Evolutionary conservation across 2,888 invertebrate genomes (phyloP).

Genomic region (Diachrysia chrysitis): DNA sequence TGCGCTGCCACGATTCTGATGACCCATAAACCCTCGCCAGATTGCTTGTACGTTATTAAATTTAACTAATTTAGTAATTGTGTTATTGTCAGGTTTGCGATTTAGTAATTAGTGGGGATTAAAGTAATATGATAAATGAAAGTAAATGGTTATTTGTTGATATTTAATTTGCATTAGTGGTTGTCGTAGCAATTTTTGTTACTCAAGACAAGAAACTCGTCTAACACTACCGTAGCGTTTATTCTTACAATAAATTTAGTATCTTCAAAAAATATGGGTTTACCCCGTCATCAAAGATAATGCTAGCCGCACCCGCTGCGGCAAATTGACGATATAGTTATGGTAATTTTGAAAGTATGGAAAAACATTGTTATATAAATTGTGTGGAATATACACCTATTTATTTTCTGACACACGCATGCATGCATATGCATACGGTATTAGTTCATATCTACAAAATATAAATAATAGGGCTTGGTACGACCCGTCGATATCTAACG

Average conservation of each 20-base stretch:
- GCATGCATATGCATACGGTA: too few species aligned
- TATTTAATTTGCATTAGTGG: too few species aligned
- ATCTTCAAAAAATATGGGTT: constrained; percentile 19
- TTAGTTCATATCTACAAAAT: background rate
- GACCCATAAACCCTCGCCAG: constrained; percentile 56
- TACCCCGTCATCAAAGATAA: constrained; percentile 40
- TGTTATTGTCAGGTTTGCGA: background rate
- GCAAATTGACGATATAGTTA: constrained; percentile 53
- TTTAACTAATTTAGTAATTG: constrained; percentile 28
- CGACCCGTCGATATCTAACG: background rate
- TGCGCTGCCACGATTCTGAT: constrained; percentile 53
- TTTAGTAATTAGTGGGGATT: background rate
- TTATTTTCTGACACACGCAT: too few species aligned
- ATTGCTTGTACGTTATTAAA: constrained; percentile 51
- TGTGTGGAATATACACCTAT: too few species aligned
- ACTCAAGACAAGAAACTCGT: too few species aligned
- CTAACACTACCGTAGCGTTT: too few species aligned
- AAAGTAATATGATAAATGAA: background rate
- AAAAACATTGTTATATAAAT: background rate
- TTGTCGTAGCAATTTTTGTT: too few species aligned
- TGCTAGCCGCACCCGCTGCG: constrained; percentile 59
- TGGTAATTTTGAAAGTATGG: constrained; percentile 41
- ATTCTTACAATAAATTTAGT: constrained; percentile 8
- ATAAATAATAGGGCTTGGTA: background rate
- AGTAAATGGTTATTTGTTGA: too few species aligned